These are phyloP conservation scores for Geodia barretti DNA, from an alignment of 37 sponge, comb jelly and placozoan genomes.

Conservation along the genomic window DNA sequence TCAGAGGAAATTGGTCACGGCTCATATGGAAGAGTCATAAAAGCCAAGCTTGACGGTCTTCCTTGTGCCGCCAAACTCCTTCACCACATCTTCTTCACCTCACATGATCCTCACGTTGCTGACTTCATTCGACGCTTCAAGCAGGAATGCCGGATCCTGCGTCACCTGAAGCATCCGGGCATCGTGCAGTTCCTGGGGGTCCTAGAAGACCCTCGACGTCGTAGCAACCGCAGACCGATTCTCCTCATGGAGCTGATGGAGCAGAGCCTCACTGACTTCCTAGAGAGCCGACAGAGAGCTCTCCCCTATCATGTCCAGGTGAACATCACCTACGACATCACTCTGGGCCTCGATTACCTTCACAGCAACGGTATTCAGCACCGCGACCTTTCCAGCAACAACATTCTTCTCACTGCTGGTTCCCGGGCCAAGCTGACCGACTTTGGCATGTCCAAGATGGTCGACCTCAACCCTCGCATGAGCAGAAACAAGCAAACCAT, in stretches of 20 bases:
- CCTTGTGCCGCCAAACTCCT: too few relatives aligned
- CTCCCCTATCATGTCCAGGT: constrained; percentile 6
- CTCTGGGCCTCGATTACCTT: constrained; percentile 42
- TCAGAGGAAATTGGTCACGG: too few relatives aligned
- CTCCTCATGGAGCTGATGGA: constrained; percentile 45
- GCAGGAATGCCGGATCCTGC: constrained; percentile 11
- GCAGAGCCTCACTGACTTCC: constrained; percentile 8
- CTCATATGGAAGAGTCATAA: too few relatives aligned
- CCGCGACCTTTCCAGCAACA: constrained; percentile 57
- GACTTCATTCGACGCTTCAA: not conserved
- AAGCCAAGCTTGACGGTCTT: too few relatives aligned
- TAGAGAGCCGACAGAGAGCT: not conserved
- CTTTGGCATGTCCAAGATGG: constrained; percentile 47
- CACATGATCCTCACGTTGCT: not conserved
- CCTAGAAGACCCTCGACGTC: constrained; percentile 1
- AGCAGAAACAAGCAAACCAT: constrained; percentile 41
- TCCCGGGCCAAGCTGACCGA: constrained; percentile 49
- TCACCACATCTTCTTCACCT: too few relatives aligned
- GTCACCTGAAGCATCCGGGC: not conserved
- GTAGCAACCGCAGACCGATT: not conserved
- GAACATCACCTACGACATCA: constrained; percentile 23
- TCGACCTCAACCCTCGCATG: constrained; percentile 24
- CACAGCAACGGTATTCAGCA: constrained; percentile 50
- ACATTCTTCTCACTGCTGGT: constrained; percentile 38
- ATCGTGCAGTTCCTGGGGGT: constrained; percentile 15